Evolutionary conservation across 1,140 invertebrate genomes (phyloP), one percentile per base, ranked within the genome.

Genomic region (Magallana ariakensis): DNA sequence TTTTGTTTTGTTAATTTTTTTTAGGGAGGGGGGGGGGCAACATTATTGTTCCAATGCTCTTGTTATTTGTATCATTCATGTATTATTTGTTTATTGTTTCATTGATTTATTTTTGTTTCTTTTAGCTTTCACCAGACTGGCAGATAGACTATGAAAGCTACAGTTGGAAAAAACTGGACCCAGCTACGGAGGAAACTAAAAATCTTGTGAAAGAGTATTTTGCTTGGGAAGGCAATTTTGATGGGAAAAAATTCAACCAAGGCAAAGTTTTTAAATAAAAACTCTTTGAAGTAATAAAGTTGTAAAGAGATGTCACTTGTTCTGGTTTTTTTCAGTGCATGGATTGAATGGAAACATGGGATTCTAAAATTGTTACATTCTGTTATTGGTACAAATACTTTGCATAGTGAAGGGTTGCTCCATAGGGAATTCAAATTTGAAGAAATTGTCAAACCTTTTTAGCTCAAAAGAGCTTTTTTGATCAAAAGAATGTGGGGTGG

Each of bases 221-320:
- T 94, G 96, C 97, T 15, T 99, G 98, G 98, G 96, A 96, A 92
- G 98, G 98, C 85, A 97, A 99, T 93, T 98, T 98, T 94, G 95
- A 96, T 98, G 98, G 86, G 4, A 91, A 98, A 92, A 96, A 97
- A 94, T 99, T 99, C 96, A 99, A 99, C 95, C 97, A 99, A 96
- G 99, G 99, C 95, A 99, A 99, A 96, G 98, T 99, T 94, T 99
- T 99, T 96, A 99, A 99, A 96, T 99, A 97, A 97, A 8, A 22
- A 19, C 7, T 75, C 11, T 75, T 4, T 4, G 33, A 15, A 10
- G 33, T 8, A 13, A 3, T 26, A 22, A 75, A 10, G 26, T 22
- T 26, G 22, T 26, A 10, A 9, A 26, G 66, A 9, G 13, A 75
- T 75, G 66, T 75, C 33, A 66, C 15, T 60, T 60, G 3, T 16